Evolutionary conservation across 2,888 invertebrate species (phyloP).

Genomic region (Amiota minor): DNA sequence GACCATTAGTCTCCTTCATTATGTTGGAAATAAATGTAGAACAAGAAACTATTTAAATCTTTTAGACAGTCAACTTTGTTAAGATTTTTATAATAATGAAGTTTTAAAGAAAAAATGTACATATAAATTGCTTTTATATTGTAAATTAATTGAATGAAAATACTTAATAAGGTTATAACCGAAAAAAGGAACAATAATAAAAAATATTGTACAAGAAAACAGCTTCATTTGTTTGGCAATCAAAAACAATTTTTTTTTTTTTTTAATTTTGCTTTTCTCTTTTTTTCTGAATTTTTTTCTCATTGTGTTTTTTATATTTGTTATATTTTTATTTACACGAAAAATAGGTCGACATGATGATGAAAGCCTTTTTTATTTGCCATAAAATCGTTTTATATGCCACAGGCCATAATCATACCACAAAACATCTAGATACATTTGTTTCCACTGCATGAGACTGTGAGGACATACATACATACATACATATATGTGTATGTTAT

Average conservation of each 20-base stretch:
- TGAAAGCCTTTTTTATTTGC: constrained; percentile 28
- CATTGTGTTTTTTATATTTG: background rate
- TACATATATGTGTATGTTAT: background rate
- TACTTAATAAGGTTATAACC: too few species aligned
- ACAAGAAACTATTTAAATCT: too few species aligned
- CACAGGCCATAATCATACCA: constrained; percentile 19
- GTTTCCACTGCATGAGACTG: background rate
- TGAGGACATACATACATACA: background rate
- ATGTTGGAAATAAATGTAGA: too few species aligned
- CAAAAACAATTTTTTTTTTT: background rate
- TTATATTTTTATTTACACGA: background rate
- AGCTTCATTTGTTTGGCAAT: background rate
- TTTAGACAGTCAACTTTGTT: too few species aligned
- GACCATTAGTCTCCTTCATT: too few species aligned
- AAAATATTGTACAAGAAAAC: too few species aligned
- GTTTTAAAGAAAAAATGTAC: too few species aligned
- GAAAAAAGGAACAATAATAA: too few species aligned
- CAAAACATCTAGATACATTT: background rate
- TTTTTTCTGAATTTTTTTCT: too few species aligned
- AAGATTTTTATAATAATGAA: too few species aligned
- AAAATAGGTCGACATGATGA: constrained; percentile 23
- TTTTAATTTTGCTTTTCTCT: background rate
- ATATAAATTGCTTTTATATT: too few species aligned
- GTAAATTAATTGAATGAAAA: too few species aligned
- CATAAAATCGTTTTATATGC: constrained; percentile 27